phyloP scores from a whole-genome alignment of 2,797 vertebrate species.

The Sebastes vulpes region DNA sequence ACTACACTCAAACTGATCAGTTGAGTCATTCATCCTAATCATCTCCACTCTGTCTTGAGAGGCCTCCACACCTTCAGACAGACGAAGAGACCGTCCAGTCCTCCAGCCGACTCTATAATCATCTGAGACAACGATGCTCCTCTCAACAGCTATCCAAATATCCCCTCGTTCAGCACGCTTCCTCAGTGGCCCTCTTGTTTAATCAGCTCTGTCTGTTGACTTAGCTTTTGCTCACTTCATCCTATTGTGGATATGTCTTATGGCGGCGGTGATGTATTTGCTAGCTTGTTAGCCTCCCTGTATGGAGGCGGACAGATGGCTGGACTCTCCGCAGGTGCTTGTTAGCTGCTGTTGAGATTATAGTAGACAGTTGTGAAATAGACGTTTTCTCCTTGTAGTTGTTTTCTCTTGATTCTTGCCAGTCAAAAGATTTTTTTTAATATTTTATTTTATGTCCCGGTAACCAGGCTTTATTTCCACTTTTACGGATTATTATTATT shows the following conservation, averaged over 20 bases:
- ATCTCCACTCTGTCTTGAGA: constrained; percentile 56
- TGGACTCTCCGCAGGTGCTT: constrained; percentile 31
- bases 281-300: constrained; percentile 49
- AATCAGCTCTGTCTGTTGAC: constrained; percentile 73
- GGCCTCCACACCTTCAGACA: constrained; percentile 37
- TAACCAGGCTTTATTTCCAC: neutral
- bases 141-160: constrained; percentile 77
- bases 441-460: neutral
- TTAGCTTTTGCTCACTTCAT: constrained; percentile 47
- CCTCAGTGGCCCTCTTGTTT: constrained; percentile 28
- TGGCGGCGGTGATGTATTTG: constrained; percentile 40
- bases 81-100: constrained; percentile 39
- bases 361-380: neutral
- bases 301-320: constrained; percentile 29
- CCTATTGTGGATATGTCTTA: constrained; percentile 40
- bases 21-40: constrained; percentile 90
- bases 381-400: neutral
- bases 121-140: constrained; percentile 86
- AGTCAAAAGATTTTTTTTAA: neutral
- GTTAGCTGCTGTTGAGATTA: constrained; percentile 26
- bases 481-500: neutral
- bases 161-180: constrained; percentile 38
- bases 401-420: neutral
- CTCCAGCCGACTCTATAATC: constrained; percentile 84
- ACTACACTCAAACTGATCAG: constrained; percentile 89